Evolutionary conservation across 2,113 vertebrate species (phyloP).

Genomic region (Pitta sordida): DNA sequence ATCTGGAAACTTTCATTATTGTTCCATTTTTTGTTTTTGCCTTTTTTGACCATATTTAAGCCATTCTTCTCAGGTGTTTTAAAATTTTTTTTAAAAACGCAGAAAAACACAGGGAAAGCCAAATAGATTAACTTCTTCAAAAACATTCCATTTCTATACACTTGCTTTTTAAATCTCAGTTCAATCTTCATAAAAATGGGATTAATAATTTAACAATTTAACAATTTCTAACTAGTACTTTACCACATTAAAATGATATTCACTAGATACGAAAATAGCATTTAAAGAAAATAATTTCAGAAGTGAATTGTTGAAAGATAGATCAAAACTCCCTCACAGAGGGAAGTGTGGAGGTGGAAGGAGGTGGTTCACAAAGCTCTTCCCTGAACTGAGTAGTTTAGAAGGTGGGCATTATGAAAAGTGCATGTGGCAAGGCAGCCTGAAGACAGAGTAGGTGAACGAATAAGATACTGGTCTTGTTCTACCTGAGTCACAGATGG

Average conservation of each 20-base stretch:
- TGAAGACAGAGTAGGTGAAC: neutral
- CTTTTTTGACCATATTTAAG: neutral
- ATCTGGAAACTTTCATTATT: neutral
- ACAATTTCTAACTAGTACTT: neutral
- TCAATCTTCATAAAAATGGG: neutral
- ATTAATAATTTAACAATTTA: neutral
- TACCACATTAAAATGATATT: neutral
- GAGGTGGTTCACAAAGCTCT: neutral
- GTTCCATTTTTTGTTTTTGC: neutral
- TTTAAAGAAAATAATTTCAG: neutral
- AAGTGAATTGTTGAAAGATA: neutral
- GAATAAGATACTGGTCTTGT: neutral
- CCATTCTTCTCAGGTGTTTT: neutral
- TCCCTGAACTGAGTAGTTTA: neutral
- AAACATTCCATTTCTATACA: neutral
- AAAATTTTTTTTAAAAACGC: no score
- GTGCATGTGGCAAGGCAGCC: accelerated
- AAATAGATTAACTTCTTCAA: neutral
- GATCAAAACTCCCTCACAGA: neutral
- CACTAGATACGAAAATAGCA: neutral
- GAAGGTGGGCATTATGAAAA: neutral
- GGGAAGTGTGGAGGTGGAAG: neutral
- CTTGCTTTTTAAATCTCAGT: neutral
- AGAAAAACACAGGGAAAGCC: neutral
- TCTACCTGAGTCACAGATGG: neutral